Conservation (phyloP, 2,113 vertebrate species). For the Eublepharis macularius region DNA sequence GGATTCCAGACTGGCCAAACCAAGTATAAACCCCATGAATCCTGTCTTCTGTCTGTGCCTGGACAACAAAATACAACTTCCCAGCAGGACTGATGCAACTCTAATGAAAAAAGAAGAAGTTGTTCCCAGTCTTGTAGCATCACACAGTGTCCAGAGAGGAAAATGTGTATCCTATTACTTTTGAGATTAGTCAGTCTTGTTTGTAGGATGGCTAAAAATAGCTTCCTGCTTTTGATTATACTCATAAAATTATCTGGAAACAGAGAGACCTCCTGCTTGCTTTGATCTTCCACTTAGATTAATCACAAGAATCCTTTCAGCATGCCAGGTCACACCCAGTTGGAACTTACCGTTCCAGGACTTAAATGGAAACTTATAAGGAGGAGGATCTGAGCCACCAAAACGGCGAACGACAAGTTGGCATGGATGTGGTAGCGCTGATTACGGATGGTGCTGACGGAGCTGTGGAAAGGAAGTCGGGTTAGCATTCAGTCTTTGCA, state of each 20-base stretch:
- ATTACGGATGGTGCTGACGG: constrained; percentile 92
- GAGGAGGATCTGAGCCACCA: constrained; percentile 91
- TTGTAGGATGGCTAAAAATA: too few species aligned
- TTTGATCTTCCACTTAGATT: neutral
- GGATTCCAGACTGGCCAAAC: too few species aligned
- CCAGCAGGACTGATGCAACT: too few species aligned
- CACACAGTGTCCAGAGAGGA: neutral
- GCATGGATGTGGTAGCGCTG: constrained; percentile 97
- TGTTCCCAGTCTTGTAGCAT: neutral
- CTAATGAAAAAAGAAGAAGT: too few species aligned
- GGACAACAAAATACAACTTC: too few species aligned
- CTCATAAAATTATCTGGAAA: neutral
- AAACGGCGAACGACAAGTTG: constrained; percentile 90
- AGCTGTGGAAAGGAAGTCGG: constrained; percentile 66
- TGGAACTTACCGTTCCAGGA: constrained; percentile 80
- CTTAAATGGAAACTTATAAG: constrained; percentile 88
- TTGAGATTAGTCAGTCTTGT: too few species aligned
- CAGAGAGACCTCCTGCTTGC: neutral
- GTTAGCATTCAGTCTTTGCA: neutral
- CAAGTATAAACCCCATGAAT: too few species aligned
- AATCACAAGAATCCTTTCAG: rapidly evolving
- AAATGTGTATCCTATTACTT: too few species aligned
- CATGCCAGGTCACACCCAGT: neutral
- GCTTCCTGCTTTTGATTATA: too few species aligned
- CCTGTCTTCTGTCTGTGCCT: too few species aligned